phyloP scores from a whole-genome alignment of 1,140 invertebrate species.

The Diorhabda elongata region DNA sequence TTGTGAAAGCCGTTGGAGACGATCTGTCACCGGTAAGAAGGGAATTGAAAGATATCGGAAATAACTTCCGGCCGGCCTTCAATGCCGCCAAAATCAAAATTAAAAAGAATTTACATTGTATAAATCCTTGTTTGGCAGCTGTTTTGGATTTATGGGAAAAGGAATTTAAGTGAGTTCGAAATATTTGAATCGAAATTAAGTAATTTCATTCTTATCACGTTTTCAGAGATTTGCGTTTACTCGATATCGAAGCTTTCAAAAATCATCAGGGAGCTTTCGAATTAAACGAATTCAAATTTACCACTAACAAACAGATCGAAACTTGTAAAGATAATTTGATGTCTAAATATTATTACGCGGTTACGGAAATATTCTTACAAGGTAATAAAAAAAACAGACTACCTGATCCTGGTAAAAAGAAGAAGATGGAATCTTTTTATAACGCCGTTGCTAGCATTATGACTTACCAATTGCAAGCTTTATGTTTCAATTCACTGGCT shows the following conservation, averaged over 20 bases:
- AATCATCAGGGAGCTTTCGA: conserved; percentile 56
- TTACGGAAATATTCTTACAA: conserved; percentile 61
- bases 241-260: conserved; percentile 53
- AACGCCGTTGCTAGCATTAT: conserved; percentile 81
- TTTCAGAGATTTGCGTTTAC: conserved; percentile 45
- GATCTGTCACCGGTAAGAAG: conserved; percentile 51
- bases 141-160: conserved; percentile 78
- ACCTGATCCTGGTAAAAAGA: conserved; percentile 62
- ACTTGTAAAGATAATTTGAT: conserved; percentile 53
- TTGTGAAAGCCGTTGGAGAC: conserved; percentile 45
- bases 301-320: conserved; percentile 58
- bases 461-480: conserved; percentile 76
- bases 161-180: conserved; percentile 65
- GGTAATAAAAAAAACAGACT: conserved; percentile 72
- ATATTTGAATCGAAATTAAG: background rate
- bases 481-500: conserved; percentile 74
- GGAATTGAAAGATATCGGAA: conserved; percentile 62
- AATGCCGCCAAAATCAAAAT: conserved; percentile 50
- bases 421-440: conserved; percentile 70
- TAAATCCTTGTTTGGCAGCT: conserved; percentile 78
- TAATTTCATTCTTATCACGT: conserved; percentile 7
- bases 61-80: conserved; percentile 58
- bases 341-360: conserved; percentile 58
- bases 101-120: conserved; percentile 65
- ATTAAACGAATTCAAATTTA: conserved; percentile 56